Evolutionary conservation across 2,797 vertebrate genomes (phyloP), one percentile per base, ranked within the genome.

Genomic region (Geotrypetes seraphini): DNA sequence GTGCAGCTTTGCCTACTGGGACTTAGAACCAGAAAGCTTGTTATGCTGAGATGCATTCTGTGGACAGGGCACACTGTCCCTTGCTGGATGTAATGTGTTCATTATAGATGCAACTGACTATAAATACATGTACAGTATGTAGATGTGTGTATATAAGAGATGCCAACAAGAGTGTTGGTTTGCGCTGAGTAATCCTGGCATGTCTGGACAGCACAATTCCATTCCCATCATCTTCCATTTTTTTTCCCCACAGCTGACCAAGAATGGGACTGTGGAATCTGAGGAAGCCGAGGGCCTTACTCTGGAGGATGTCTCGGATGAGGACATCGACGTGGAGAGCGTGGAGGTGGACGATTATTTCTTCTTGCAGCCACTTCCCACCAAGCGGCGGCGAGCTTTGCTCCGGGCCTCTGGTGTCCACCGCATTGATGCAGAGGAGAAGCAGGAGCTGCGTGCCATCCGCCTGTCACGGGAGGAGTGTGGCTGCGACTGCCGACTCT

Each of bases 311-410:
- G 86, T 96, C 3, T 95, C 92, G 0, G 92, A 96, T 4, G 91
- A 96, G 43, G 92, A 96, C 47, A 85, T 96, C 4, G 91, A 95
- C 1, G 83, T 94, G 64, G 91, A 94, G 33, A 85, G 77, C 0
- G 85, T 95, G 60, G 91, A 94, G 49, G 91, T 95, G 61, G 91
- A 96, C 3, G 91, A 96, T 50, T 96, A 91, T 34, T 97, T 96
- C 70, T 94, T 95, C 61, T 84, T 96, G 14, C 92, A 95, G 72
- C 92, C 92, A 1, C 73, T 96, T 48, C 87, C 94, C 40, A 96
- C 90, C 6, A 95, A 94, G 36, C 78, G 90, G 3, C 88, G 92
- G 1, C 80, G 94, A 2, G 90, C 92, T 1, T 68, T 97, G 17
- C 76, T 97, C 20, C 69, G 94, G 9, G 90, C 92, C 15, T 92